Evolutionary conservation across 2,888 invertebrate species (phyloP), one percentile per base, ranked within the genome.

Genomic region (Archips xylosteana): DNA sequence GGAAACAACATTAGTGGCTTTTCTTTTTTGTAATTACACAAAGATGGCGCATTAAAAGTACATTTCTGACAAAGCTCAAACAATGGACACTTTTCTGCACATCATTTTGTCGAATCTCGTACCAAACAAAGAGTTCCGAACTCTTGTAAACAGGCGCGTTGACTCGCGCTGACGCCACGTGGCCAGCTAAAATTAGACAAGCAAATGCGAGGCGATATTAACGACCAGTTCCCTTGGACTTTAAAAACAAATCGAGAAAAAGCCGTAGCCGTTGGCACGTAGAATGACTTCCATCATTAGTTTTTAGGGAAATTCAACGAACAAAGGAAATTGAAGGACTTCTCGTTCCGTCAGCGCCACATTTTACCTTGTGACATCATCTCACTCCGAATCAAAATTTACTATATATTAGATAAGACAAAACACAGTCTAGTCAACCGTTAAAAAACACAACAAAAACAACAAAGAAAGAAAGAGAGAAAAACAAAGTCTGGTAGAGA

Each of bases 81-180:
- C 15, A 61, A 61, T 69, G 61, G 69, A 39, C 39, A 9, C 39
- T 61, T 51, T 70, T 62, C 69, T 51, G 70, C 47, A 71, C 34
- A 63, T 57, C 34, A 47, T 42, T 57, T 57, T 32, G 57, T 57
- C 57, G 32, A 12, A 12, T 54, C 57, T 9, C 54, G 9, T 12
- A 10, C 65, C 65, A 65, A 51, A 65, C 65, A 65, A 65, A 65
- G 65, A 13, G 34, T 15, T 63, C 51, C 34, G 1, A n/a, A 36
- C n/a, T n/a, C 36, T 15, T 49, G 65, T 51, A 49, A 65, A 65
- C 65, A 65, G 51, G 6, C 34, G 12, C 34, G 65, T 65, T 65
- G 65, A 65, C 51, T 65, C 36, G 63, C 4, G 9, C 42, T 8
- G 9, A 39, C 23, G 63, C 32, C 65, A 65, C 65, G 65, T 65